These are phyloP conservation scores for Drosophila fulvimacula DNA, from an alignment of 2,888 invertebrate genomes.

Conservation along the genomic window DNA sequence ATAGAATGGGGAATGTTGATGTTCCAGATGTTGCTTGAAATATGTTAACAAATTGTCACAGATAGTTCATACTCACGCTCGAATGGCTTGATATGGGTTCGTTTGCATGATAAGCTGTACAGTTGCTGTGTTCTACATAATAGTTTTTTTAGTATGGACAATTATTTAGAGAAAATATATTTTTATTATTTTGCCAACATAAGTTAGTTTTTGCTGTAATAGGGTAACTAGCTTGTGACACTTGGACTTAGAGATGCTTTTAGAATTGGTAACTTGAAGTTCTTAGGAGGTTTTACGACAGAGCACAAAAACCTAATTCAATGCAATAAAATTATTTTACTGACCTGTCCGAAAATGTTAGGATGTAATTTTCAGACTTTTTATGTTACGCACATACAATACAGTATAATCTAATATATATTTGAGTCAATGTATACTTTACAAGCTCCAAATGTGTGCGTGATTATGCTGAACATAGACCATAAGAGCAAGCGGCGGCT, in stretches of 20 bases:
- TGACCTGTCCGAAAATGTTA: neutral
- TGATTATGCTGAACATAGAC: slow-evolving; percentile 1
- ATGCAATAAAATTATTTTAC: neutral
- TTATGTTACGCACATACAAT: neutral
- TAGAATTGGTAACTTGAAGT: neutral
- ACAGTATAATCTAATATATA: slow-evolving; percentile 14
- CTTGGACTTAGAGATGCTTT: neutral
- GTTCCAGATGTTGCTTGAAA: slow-evolving; percentile 13
- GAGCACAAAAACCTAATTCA: neutral
- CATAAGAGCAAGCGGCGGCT: neutral
- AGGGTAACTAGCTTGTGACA: neutral
- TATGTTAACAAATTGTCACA: slow-evolving; percentile 58
- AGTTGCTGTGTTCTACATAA: neutral
- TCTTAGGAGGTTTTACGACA: neutral
- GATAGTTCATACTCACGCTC: slow-evolving; percentile 30
- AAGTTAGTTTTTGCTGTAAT: neutral
- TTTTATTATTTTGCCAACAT: too few relatives aligned
- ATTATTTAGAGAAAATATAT: too few relatives aligned
- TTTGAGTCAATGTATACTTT: slow-evolving; percentile 12
- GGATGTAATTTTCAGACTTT: neutral
- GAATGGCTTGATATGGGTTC: slow-evolving; percentile 19
- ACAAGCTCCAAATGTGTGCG: slow-evolving; percentile 4
- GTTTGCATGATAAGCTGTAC: neutral
- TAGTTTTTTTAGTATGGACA: neutral
- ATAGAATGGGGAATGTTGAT: neutral